Evolutionary conservation across 2,797 vertebrate species (phyloP).

Genomic region (Amazona ochrocephala): DNA sequence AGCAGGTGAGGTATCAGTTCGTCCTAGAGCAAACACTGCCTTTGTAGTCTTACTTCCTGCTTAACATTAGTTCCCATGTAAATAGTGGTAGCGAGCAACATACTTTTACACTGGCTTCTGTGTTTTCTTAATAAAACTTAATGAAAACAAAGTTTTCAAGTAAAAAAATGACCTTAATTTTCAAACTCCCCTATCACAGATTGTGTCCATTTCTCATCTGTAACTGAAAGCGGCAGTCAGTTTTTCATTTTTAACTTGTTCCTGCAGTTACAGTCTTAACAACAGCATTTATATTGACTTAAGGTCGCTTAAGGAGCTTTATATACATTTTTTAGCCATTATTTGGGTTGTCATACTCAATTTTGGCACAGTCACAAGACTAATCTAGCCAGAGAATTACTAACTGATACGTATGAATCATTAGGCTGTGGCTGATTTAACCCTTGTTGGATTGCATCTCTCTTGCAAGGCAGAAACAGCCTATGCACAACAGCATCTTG

Average conservation of each 20-base stretch:
- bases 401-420: not conserved
- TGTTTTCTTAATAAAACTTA: not conserved
- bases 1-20: not conserved
- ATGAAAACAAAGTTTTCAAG: not conserved
- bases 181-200: not conserved
- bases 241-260: not conserved
- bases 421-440: not conserved
- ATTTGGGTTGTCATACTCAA: not conserved
- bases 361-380: not conserved
- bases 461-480: not conserved
- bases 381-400: not conserved
- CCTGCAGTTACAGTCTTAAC: not conserved
- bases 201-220: not conserved
- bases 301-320: not conserved
- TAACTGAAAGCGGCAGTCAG: not conserved
- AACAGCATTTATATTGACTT: not conserved
- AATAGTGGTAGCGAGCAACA: not conserved
- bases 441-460: not conserved
- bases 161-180: not conserved
- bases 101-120: not conserved
- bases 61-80: not conserved
- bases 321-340: not conserved
- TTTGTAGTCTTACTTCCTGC: not conserved
- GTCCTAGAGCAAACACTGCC: not conserved
- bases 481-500: not conserved